These are phyloP conservation scores for Willowsia nigromaculata DNA, from an alignment of 2,888 invertebrate species.

Conservation along the genomic window DNA sequence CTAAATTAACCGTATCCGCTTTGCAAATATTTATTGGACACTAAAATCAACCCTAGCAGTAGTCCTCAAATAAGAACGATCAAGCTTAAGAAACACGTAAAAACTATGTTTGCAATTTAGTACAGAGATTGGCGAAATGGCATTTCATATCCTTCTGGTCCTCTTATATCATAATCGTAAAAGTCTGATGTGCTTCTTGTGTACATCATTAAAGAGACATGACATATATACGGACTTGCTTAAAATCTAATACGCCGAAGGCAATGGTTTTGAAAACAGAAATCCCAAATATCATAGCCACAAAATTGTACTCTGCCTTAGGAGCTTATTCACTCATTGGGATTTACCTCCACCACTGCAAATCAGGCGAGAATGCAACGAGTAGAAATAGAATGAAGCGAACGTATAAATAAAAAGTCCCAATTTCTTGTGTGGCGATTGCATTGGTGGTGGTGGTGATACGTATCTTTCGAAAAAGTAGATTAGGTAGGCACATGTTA, in stretches of 20 bases:
- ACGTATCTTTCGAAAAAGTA: background rate
- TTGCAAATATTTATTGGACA: constrained; percentile 46
- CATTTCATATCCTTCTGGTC: constrained; percentile 12
- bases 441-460: background rate
- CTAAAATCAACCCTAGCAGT: constrained; percentile 47
- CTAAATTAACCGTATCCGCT: constrained; percentile 50
- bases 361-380: background rate
- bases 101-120: background rate
- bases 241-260: constrained; percentile 1
- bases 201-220: constrained; percentile 39
- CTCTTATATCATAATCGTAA: background rate
- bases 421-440: background rate
- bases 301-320: background rate
- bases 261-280: constrained; percentile 22
- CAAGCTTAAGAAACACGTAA: background rate
- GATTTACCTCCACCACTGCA: background rate
- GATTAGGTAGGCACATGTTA: background rate
- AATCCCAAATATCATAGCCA: constrained; percentile 1
- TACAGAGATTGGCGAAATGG: background rate
- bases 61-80: background rate
- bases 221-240: constrained; percentile 11
- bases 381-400: background rate
- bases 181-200: background rate
- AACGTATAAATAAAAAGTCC: constrained; percentile 26
- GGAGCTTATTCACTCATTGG: background rate